phyloP scores from a whole-genome alignment of 2,113 vertebrate species.

The Empidonax alnorum region DNA sequence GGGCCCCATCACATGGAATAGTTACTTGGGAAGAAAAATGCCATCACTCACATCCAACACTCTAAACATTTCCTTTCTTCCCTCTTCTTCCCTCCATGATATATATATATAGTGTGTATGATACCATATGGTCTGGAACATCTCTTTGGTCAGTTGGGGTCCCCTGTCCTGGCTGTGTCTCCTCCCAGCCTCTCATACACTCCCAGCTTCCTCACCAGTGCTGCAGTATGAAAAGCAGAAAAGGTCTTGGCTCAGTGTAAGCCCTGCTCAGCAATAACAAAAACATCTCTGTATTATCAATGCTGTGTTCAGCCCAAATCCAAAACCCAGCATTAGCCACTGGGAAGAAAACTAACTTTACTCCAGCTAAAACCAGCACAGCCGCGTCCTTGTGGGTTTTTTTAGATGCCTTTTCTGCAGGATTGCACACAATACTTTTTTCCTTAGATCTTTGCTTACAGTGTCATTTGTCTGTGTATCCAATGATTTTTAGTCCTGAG shows the following conservation, averaged over 20 bases:
- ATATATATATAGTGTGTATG: not conserved
- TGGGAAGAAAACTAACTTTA: not conserved
- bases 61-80: not conserved
- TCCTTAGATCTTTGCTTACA: not conserved
- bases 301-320: not conserved
- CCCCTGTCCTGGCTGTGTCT: not conserved
- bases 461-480: not conserved
- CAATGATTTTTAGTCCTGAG: not conserved
- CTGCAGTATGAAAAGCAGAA: not conserved
- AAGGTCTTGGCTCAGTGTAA: not conserved
- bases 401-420: not conserved
- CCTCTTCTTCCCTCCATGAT: not conserved
- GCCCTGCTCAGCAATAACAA: not conserved
- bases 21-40: not conserved
- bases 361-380: not conserved
- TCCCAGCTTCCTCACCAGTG: not conserved
- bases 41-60: not conserved
- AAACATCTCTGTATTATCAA: not conserved
- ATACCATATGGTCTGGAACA: not conserved
- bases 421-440: not conserved
- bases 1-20: too few relatives aligned
- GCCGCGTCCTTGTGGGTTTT: not conserved
- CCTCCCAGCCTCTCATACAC: rapidly evolving
- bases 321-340: not conserved
- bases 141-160: not conserved